Evolutionary conservation across 2,888 invertebrate genomes (phyloP).

Genomic region (Tipula helvola): DNA sequence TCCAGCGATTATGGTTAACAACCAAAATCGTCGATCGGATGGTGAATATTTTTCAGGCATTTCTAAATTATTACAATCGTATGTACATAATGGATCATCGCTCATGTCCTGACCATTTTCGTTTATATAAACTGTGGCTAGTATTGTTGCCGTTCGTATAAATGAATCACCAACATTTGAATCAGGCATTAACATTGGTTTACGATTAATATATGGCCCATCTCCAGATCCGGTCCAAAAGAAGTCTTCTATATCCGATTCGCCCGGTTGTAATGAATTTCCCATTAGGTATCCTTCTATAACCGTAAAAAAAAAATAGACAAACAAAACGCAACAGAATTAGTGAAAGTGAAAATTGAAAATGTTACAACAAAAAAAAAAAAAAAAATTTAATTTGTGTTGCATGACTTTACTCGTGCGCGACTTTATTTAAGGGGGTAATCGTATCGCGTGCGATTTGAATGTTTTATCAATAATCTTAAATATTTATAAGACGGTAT

Average conservation of each 20-base stretch:
- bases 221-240: constrained; percentile 85
- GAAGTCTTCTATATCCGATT: constrained; percentile 55
- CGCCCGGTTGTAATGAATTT: constrained; percentile 9
- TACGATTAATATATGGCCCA: constrained; percentile 44
- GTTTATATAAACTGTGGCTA: constrained; percentile 57
- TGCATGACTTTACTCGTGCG: background rate
- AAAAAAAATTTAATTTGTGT: background rate
- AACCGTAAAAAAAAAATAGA: no score
- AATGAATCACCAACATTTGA: constrained; percentile 35
- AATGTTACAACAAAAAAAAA: background rate
- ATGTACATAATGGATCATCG: constrained; percentile 25
- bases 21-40: constrained; percentile 64
- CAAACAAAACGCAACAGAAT: background rate
- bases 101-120: constrained; percentile 23
- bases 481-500: background rate
- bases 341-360: background rate
- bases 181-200: constrained; percentile 40
- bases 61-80: constrained; percentile 22
- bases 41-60: constrained; percentile 27
- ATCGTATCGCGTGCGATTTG: background rate
- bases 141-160: constrained; percentile 52
- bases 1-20: constrained; percentile 59
- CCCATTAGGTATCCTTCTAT: background rate
- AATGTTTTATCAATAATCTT: background rate
- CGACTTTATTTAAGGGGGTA: no score